Evolutionary conservation across 2,797 vertebrate genomes (phyloP), one percentile per base, ranked within the genome.

Genomic region (Dromococcyx pavoninus): DNA sequence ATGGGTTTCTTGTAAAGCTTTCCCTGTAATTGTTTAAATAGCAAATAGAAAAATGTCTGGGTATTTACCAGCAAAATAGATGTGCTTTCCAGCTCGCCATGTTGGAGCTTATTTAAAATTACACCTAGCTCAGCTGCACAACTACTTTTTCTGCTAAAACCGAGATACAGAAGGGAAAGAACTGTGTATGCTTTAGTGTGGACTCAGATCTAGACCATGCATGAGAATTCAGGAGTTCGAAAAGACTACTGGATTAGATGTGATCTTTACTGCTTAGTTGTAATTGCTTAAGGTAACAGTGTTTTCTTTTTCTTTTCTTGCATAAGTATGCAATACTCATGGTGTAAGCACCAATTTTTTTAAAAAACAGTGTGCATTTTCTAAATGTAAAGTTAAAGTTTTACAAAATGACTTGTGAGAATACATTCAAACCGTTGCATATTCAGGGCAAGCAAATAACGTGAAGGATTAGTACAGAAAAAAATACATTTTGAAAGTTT

Each of bases 171-270:
- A 77, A 74, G 35, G 73, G 19, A 66, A 58, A 82, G 33, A 33
- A 51, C 27, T 61, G 24, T 27, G 25, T 13, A 18, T 16, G 9
- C 5, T 9, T 28, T 54, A 78, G 33, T 0, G 0, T 37, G 37
- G 33, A 28, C 44, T 58, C 57, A 21, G 14, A 18, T 3, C 18
- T 80, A 50, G 27, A 41, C 32, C 3, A 6, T 13, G 11, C 4
- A 11, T n/a, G 41, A 50, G 30, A 78, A 72, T 41, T 75, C 10
- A 14, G 61, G 70, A 67, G 16, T 50, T 15, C 65, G 44, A 77
- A 82, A 32, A 65, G 25, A 12, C 21, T 77, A 12, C 7, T 48
- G 28, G 9, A 19, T 72, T 53, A 24, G 13, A 61, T 1, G 1
- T 65, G 32, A 19, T 57, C 48, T 71, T 1, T 17, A 9, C 23